Evolutionary conservation across 2,113 vertebrate genomes (phyloP).

Genomic region (Triplophysa dalaica): DNA sequence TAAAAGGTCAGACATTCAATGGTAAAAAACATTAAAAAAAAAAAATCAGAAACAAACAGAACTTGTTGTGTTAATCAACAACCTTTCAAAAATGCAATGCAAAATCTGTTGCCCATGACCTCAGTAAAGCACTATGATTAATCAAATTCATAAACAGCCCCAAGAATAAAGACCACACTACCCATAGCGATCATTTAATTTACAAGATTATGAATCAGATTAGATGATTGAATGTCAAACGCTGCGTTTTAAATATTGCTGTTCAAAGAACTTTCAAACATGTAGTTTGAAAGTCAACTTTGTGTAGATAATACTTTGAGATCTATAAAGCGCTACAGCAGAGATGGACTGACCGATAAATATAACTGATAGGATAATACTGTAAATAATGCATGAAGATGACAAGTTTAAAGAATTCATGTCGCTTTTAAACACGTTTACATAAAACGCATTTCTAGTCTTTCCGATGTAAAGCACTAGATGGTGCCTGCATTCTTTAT

Average conservation of each 20-base stretch:
- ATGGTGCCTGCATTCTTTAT: constrained; percentile 90
- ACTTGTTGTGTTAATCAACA: too few relatives aligned
- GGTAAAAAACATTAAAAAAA: constrained; percentile 26
- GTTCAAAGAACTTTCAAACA: neutral
- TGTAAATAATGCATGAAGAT: too few relatives aligned
- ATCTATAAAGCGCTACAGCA: too few relatives aligned
- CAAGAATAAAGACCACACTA: too few relatives aligned
- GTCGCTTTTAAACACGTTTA: neutral
- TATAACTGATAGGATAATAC: too few relatives aligned
- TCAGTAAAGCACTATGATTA: constrained; percentile 34
- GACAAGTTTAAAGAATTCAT: too few relatives aligned
- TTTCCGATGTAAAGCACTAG: constrained; percentile 80
- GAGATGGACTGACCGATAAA: too few relatives aligned
- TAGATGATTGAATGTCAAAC: neutral
- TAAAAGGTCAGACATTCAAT: constrained; percentile 28
- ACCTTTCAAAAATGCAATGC: constrained; percentile 17
- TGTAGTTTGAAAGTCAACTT: neutral
- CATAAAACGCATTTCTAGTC: neutral
- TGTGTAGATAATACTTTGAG: neutral
- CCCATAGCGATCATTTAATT: too few relatives aligned
- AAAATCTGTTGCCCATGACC: constrained; percentile 15
- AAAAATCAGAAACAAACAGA: neutral
- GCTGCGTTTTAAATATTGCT: neutral
- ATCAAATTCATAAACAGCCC: constrained; percentile 14
- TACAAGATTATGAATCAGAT: neutral